These are phyloP conservation scores for Hydrozoanthus tunicans DNA, from an alignment of 64 coral and sea anemone species.

Conservation along the genomic window DNA sequence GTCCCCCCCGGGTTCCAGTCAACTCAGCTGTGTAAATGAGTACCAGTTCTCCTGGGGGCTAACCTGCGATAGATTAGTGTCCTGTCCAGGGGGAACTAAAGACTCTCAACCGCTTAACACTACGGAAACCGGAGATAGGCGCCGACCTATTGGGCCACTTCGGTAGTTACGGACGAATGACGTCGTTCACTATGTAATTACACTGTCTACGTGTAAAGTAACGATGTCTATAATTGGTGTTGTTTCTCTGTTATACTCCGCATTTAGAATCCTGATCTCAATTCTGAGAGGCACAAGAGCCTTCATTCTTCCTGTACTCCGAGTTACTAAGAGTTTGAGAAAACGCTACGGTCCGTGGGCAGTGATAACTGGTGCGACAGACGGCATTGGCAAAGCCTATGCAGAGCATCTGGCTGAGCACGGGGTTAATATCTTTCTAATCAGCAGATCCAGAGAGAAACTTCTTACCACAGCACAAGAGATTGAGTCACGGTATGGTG, in stretches of 20 bases:
- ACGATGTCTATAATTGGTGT: slow-evolving; percentile 47
- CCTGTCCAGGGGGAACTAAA: too few relatives aligned
- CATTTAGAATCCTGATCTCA: slow-evolving; percentile 42
- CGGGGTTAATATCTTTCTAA: slow-evolving; percentile 71
- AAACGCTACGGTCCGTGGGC: slow-evolving; percentile 71
- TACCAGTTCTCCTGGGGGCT: too few relatives aligned
- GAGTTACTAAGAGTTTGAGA: slow-evolving; percentile 53
- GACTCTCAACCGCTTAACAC: too few relatives aligned
- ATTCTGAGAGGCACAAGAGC: slow-evolving; percentile 66
- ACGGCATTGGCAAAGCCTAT: slow-evolving; percentile 88
- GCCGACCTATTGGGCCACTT: too few relatives aligned
- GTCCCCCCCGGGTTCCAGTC: too few relatives aligned
- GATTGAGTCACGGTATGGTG: slow-evolving; percentile 35
- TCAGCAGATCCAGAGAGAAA: slow-evolving; percentile 83
- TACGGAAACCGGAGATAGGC: too few relatives aligned
- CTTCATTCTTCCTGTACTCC: slow-evolving; percentile 66
- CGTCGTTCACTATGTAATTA: too few relatives aligned
- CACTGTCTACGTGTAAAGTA: neutral
- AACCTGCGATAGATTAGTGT: too few relatives aligned
- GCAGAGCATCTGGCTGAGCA: slow-evolving; percentile 58
- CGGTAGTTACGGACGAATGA: too few relatives aligned
- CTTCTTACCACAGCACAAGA: slow-evolving; percentile 53
- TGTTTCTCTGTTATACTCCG: slow-evolving; percentile 58
- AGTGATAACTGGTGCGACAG: slow-evolving; percentile 79
- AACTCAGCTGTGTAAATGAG: too few relatives aligned